Conservation (phyloP, 2,113 vertebrate genomes). For the Polyodon spathula region DNA sequence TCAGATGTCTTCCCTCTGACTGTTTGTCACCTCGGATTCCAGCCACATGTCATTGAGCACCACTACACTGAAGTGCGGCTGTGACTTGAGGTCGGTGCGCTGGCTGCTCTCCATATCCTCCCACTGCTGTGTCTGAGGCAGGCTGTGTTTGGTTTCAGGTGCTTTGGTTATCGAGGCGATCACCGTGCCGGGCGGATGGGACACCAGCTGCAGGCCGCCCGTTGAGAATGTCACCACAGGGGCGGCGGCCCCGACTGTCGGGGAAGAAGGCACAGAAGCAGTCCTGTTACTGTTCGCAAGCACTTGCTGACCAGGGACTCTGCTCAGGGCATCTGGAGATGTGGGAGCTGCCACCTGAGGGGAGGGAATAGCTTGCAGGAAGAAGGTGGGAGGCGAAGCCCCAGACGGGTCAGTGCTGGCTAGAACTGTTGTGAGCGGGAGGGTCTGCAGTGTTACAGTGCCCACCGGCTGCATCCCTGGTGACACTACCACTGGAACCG, state of each 20-base stretch:
- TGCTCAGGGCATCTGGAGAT: constrained; percentile 50
- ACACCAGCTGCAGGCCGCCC: constrained; percentile 52
- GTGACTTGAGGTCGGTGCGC: constrained; percentile 12
- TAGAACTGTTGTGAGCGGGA: constrained; percentile 69
- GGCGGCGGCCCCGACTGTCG: constrained; percentile 41
- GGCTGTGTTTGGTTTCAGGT: constrained; percentile 52
- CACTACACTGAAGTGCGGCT: constrained; percentile 56
- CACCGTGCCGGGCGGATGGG: constrained; percentile 57
- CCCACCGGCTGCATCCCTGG: constrained; percentile 60
- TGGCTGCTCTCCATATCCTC: constrained; percentile 27
- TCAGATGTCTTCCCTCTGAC: constrained; percentile 11
- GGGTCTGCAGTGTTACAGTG: constrained; percentile 70
- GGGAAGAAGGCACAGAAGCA: constrained; percentile 43
- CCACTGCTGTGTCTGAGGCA: constrained; percentile 17
- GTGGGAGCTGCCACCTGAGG: constrained; percentile 55
- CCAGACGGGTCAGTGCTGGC: constrained; percentile 56
- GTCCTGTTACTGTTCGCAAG: constrained; percentile 54
- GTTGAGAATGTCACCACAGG: constrained; percentile 60
- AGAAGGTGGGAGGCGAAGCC: constrained; percentile 53
- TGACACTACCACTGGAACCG: constrained; percentile 68
- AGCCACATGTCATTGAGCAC: constrained; percentile 44
- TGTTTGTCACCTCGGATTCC: constrained; percentile 12
- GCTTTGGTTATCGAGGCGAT: constrained; percentile 72
- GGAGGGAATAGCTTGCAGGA: constrained; percentile 69
- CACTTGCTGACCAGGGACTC: constrained; percentile 57